Percentiles rank a stretch among this genome's conserved stretches.
These are phyloP conservation scores for Meloidogyne hapla DNA, from an alignment of 1,140 invertebrate genomes.

Conservation along the genomic window DNA sequence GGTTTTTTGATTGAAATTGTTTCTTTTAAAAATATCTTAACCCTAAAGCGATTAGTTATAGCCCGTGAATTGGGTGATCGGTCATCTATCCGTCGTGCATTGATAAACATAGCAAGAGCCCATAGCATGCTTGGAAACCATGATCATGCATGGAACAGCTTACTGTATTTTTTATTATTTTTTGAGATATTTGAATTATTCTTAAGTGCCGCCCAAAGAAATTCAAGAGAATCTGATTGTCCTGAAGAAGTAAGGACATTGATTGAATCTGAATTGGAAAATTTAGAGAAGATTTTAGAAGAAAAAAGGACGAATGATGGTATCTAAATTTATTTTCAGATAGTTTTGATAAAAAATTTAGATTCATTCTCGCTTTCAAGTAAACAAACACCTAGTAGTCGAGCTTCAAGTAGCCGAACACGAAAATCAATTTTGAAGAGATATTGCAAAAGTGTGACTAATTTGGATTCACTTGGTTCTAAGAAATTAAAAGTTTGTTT, in stretches of 20 bases:
- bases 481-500: background rate
- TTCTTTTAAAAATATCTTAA: background rate
- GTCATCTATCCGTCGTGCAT: conserved; percentile 6
- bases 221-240: background rate
- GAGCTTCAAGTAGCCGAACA: background rate
- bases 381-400: background rate
- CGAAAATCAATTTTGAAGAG: background rate
- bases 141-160: background rate
- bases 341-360: background rate
- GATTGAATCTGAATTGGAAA: conserved; percentile 7
- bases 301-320: background rate
- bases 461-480: background rate
- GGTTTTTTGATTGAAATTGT: background rate
- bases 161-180: conserved; percentile 9
- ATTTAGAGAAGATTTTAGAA: background rate
- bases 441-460: background rate
- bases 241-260: background rate
- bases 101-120: conserved; percentile 11
- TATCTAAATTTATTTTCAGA: background rate
- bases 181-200: background rate
- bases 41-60: background rate
- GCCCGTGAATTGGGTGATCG: conserved; percentile 5
- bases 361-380: background rate
- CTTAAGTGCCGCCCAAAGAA: background rate
- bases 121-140: background rate